Conservation (phyloP, 2,888 invertebrate genomes). For the Gerris lacustris region DNA sequence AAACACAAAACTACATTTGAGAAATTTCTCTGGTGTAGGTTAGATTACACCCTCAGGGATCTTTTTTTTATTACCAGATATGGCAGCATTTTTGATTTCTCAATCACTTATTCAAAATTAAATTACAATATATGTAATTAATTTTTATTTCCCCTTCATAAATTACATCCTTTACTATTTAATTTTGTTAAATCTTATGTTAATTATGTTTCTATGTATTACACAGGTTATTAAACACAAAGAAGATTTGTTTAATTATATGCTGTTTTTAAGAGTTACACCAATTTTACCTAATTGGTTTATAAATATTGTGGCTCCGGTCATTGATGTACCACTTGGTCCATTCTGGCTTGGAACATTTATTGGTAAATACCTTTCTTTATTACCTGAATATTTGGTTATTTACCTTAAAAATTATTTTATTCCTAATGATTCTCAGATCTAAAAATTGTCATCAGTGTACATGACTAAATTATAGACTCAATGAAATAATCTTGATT, state of each 20-base stretch:
- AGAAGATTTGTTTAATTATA: slow-evolving; percentile 85
- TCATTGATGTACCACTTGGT: slow-evolving; percentile 84
- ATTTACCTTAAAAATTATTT: background rate
- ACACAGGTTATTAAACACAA: slow-evolving; percentile 56
- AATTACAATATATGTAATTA: too few species aligned
- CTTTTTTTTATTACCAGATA: too few species aligned
- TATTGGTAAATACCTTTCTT: slow-evolving; percentile 49
- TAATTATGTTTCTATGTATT: background rate
- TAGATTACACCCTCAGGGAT: too few species aligned
- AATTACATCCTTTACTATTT: slow-evolving; percentile 45
- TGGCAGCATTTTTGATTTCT: too few species aligned
- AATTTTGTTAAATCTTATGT: slow-evolving; percentile 11
- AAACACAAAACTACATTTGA: too few species aligned
- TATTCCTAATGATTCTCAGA: too few species aligned
- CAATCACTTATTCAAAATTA: too few species aligned
- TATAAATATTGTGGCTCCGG: slow-evolving; percentile 90
- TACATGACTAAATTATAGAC: background rate
- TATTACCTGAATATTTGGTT: background rate
- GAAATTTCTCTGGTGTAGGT: too few species aligned
- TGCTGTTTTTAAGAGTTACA: slow-evolving; percentile 91
- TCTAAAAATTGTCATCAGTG: background rate
- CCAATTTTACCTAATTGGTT: slow-evolving; percentile 99
- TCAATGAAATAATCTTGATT: too few species aligned
- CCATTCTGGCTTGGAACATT: slow-evolving; percentile 95
- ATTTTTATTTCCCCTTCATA: too few species aligned